Percentiles rank a stretch among this genome's conserved stretches.
Evolutionary conservation across 2,888 invertebrate genomes (phyloP).

Genomic region (Watsonalla cultraria): DNA sequence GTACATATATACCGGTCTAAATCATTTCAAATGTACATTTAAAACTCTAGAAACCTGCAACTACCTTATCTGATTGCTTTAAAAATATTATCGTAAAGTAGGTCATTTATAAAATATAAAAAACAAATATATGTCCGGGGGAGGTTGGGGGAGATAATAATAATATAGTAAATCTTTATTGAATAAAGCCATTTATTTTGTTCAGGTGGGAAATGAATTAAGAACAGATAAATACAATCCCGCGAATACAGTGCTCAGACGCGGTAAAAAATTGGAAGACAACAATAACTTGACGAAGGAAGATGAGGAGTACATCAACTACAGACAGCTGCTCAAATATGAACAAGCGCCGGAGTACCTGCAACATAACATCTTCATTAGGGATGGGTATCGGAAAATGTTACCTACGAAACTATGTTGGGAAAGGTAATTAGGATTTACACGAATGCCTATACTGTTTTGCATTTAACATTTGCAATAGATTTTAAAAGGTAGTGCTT

Average conservation of each 20-base stretch:
- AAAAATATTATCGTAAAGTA: too few species aligned
- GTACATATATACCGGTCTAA: too few species aligned
- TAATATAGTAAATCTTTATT: too few species aligned
- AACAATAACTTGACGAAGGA: conserved; percentile 70
- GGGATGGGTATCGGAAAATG: conserved; percentile 90
- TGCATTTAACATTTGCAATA: background rate
- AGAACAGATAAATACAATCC: conserved; percentile 42
- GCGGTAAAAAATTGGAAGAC: conserved; percentile 66
- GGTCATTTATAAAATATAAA: too few species aligned
- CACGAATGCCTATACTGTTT: background rate
- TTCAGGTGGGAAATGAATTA: conserved; percentile 53
- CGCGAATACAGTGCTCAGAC: conserved; percentile 44
- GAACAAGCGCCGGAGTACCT: conserved; percentile 89
- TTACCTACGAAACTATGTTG: conserved; percentile 90
- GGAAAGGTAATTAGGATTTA: conserved; percentile 82
- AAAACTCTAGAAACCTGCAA: too few species aligned
- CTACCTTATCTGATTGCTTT: too few species aligned
- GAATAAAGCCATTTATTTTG: conserved; percentile 8
- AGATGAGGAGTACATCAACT: conserved; percentile 70
- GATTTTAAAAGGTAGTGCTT: background rate
- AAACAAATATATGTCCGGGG: too few species aligned
- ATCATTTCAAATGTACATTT: too few species aligned
- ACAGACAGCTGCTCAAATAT: conserved; percentile 64
- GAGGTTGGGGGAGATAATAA: too few species aligned
- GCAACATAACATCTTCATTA: conserved; percentile 91